Evolutionary conservation across 64 coral and sea anemone species (phyloP).

Genomic region (Montipora capricornis): DNA sequence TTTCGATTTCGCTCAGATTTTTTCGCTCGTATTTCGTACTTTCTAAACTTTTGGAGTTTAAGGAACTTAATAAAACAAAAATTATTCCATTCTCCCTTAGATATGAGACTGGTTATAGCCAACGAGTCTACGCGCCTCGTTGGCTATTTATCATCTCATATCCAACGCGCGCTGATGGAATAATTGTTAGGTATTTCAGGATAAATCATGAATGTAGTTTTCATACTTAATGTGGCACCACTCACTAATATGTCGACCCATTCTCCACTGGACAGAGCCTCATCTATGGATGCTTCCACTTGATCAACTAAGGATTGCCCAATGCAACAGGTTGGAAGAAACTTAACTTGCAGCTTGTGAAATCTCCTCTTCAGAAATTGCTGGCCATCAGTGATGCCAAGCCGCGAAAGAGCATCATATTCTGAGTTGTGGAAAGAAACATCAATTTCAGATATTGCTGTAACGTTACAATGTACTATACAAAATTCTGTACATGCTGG

Average conservation of each 20-base stretch:
- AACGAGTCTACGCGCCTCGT: no score
- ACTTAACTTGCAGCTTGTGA: constrained; percentile 56
- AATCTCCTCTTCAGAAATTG: constrained; percentile 92
- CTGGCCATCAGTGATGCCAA: constrained; percentile 94
- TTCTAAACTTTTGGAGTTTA: no score
- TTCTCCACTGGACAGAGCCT: constrained; percentile 67
- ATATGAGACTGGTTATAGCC: no score
- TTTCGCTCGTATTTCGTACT: no score
- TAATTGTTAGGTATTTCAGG: no score
- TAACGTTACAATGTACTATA: no score
- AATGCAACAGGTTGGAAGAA: constrained; percentile 93
- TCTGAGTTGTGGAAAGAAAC: constrained; percentile 50
- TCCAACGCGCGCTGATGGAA: no score
- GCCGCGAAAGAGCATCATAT: constrained; percentile 87
- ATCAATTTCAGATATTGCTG: not conserved
- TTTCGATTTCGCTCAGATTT: no score
- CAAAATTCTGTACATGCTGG: no score
- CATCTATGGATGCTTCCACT: constrained; percentile 84
- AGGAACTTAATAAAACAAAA: no score
- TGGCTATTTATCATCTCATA: no score
- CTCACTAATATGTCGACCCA: constrained; percentile 78
- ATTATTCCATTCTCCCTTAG: no score
- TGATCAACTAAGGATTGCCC: constrained; percentile 83
- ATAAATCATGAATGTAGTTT: not conserved
- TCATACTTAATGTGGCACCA: not conserved